These are phyloP conservation scores for Tillus elongatus DNA, from an alignment of 2,888 invertebrate species.

Conservation along the genomic window DNA sequence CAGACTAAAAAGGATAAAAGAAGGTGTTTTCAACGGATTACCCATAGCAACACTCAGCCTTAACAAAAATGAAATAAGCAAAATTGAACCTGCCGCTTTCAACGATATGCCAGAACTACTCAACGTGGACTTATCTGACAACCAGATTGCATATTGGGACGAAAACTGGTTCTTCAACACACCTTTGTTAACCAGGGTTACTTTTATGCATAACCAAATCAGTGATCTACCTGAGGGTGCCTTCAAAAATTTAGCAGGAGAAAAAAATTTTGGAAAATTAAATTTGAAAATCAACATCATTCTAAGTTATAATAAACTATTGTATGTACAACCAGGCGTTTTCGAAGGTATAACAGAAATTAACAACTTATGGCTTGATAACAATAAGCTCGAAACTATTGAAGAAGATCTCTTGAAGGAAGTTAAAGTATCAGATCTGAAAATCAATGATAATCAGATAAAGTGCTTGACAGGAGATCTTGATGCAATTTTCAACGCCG, in stretches of 20 bases:
- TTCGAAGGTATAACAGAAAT: slow-evolving; percentile 25
- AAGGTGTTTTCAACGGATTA: slow-evolving; percentile 25
- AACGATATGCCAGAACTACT: slow-evolving; percentile 23
- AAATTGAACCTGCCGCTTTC: slow-evolving; percentile 22
- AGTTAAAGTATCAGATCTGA: slow-evolving; percentile 22
- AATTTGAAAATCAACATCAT: slow-evolving; percentile 24
- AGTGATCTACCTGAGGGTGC: slow-evolving; percentile 22
- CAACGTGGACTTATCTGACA: slow-evolving; percentile 27
- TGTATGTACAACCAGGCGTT: slow-evolving; percentile 21
- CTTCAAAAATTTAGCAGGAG: slow-evolving; percentile 25
- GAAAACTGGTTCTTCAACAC: slow-evolving; percentile 27
- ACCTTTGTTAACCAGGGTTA: slow-evolving; percentile 25
- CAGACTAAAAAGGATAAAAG: slow-evolving; percentile 22
- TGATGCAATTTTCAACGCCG: slow-evolving; percentile 24
- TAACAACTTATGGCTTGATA: slow-evolving; percentile 29
- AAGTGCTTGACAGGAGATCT: slow-evolving; percentile 24
- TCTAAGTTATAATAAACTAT: slow-evolving; percentile 29
- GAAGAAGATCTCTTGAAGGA: slow-evolving; percentile 20
- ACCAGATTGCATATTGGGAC: slow-evolving; percentile 24
- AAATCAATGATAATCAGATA: slow-evolving; percentile 26
- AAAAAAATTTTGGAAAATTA: slow-evolving; percentile 22
- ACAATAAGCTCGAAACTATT: slow-evolving; percentile 24
- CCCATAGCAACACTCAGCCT: slow-evolving; percentile 22
- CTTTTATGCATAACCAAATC: slow-evolving; percentile 27
- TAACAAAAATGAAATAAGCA: slow-evolving; percentile 22